Base-by-base conservation (phyloP, 2,888 invertebrate species). In the Autographa gamma region DNA sequence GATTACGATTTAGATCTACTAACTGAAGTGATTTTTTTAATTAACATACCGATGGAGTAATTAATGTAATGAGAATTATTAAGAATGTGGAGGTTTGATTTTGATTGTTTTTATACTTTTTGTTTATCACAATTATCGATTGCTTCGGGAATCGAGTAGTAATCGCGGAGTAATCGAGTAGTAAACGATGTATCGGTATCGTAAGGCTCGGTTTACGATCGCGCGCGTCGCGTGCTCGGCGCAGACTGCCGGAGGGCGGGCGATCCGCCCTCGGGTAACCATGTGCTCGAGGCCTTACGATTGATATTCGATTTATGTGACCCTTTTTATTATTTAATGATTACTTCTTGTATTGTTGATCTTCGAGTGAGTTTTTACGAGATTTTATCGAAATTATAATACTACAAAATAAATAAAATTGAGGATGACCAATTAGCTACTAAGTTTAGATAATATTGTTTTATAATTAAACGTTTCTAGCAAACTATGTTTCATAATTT, bases 201-300 rank as follows among this genome's bases (percentile, higher is more conserved):
- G 85, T 85, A 83, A 76, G 74, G 74, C 58, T 69, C 16, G 66
- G 79, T 80, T 88, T 82, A 86, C 89, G 89, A 86, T 88, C 91
- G 90, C 88, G 85, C 90, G 83, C 91, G 92, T 73, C 91, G 93
- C 91, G 91, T 85, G 92, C 88, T 89, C 89, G 86, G 80, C 83
- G 84, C 88, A 79, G 90, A 95, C 95, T 95, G 95, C 95, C 95
- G 92, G 89, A 93, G 94, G 95, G 94, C 93, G 93, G 92, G 86
- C 85, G 84, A 77, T 84, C 90, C 91, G 93, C 94, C 94, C 94
- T 91, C 87, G 87, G 94, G 89, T 86, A 80, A 88, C 84, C 85
- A 85, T 87, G 88, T 88, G 89, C 81, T 86, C 81, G 79, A 85
- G 86, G 76, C 87, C 81, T 88, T 82, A 83, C 83, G 72, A 88